Evolutionary conservation across 1,140 invertebrate species (phyloP), one percentile per base, ranked within the genome.

Genomic region (Dreissena polymorpha): DNA sequence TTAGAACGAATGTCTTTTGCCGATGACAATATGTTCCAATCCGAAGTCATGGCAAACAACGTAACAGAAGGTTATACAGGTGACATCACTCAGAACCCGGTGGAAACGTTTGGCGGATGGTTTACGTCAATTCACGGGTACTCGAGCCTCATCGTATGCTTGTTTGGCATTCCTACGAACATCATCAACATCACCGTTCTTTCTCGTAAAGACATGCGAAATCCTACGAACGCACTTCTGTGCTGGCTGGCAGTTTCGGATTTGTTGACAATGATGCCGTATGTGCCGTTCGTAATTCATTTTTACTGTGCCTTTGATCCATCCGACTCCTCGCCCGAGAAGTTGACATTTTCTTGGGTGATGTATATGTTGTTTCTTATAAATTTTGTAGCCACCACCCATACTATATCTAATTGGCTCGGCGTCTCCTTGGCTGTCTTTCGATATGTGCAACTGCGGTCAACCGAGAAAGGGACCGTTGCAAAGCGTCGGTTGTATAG

Each of bases 381-480:
- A 55, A 90, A 97, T 85, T 97, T 98, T 89, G 93, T 94, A 0
- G 93, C 94, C 95, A 96, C 97, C 0, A 94, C 96, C 89, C 98
- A 99, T 92, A 98, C 97, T 0, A 97, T 98, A 67, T 98, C 97
- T 0, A 98, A 98, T 81, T 98, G 97, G 95, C 91, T 99, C 81
- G 98, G 98, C 0, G 96, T 99, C 0, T 96, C 96, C 0, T 91
- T 99, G 64, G 97, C 98, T 0, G 95, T 98, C 0, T 90, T 91
- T 51, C 75, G 91, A 29, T 97, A 3, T 96, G 97, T 7, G 93
- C 95, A 88, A 89, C 95, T 91, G 95, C 96, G 3, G 95, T 96
- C 86, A 93, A 94, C 83, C 96, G 96, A 92, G 93, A 86, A 82
- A 27, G 96, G 96, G 95, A 97, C 96, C 85, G 93, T 96, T 95